Conservation (phyloP, 2,797 vertebrate genomes). For the Sparus aurata region DNA sequence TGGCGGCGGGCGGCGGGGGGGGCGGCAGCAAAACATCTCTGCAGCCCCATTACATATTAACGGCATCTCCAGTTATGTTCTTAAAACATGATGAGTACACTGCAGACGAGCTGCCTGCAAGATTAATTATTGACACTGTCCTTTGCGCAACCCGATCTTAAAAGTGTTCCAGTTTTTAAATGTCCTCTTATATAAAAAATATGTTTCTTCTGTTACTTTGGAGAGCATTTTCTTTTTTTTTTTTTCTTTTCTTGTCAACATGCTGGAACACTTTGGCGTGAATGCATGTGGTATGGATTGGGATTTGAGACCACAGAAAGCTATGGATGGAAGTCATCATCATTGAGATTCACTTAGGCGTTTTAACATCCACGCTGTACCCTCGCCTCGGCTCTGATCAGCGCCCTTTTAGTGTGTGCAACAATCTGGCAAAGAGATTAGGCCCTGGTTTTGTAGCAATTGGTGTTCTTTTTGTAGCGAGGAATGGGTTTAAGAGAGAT, state of each 20-base stretch:
- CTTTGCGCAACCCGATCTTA: constrained; percentile 81
- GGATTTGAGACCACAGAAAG: constrained; percentile 63
- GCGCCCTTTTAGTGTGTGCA: constrained; percentile 21
- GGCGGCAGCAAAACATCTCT: constrained; percentile 74
- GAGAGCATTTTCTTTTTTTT: constrained; percentile 24
- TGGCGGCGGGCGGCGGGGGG: fast-evolving
- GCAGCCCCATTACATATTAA: constrained; percentile 82
- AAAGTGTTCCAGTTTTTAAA: constrained; percentile 66
- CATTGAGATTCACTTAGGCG: constrained; percentile 54
- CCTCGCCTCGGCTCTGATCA: constrained; percentile 42
- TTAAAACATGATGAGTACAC: constrained; percentile 82
- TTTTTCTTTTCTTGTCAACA: constrained; percentile 49
- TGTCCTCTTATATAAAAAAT: constrained; percentile 42
- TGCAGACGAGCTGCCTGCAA: constrained; percentile 68
- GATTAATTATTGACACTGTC: constrained; percentile 87
- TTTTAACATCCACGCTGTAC: constrained; percentile 46
- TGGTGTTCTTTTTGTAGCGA: background rate
- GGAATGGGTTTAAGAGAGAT: background rate
- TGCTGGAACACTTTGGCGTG: constrained; percentile 61
- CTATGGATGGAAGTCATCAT: constrained; percentile 69
- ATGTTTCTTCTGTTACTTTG: constrained; percentile 46
- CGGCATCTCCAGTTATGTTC: constrained; percentile 82
- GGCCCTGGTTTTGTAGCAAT: constrained; percentile 34
- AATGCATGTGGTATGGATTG: constrained; percentile 53
- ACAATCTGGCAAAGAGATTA: constrained; percentile 48